A percentile compares a stretch with the other conserved stretches of the same genome.
Conservation (phyloP, 2,888 invertebrate species). For the Carpatolechia fugitivella region DNA sequence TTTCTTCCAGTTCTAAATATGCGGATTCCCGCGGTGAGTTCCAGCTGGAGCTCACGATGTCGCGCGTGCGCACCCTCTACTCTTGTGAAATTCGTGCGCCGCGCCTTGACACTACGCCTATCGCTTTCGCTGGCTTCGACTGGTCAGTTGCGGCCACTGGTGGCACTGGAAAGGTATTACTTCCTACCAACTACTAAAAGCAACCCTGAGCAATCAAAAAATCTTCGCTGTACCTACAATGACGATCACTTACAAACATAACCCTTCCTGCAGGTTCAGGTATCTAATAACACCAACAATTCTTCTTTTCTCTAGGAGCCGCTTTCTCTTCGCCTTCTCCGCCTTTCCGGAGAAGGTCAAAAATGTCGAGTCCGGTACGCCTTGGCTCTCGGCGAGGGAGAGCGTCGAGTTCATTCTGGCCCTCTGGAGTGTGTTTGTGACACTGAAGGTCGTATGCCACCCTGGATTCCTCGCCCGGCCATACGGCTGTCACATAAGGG, state of each 20-base stretch:
- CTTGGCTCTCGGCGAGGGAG: conserved; percentile 83
- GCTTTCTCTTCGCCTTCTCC: conserved; percentile 79
- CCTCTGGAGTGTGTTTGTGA: conserved; percentile 85
- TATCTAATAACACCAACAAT: too few relatives aligned
- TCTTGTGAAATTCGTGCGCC: conserved; percentile 84
- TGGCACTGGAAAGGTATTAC: conserved; percentile 64
- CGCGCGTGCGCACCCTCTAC: conserved; percentile 86
- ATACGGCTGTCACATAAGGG: conserved; percentile 81
- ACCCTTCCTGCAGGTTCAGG: too few relatives aligned
- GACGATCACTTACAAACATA: too few relatives aligned
- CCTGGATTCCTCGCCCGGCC: conserved; percentile 84
- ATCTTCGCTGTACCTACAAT: too few relatives aligned
- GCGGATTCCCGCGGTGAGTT: conserved; percentile 90
- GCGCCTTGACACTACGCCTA: conserved; percentile 75
- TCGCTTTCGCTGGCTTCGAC: conserved; percentile 89
- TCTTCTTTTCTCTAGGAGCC: conserved; percentile 56
- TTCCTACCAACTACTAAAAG: too few relatives aligned
- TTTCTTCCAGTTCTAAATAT: conserved; percentile 79
- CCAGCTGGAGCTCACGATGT: conserved; percentile 87
- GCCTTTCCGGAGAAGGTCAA: conserved; percentile 90
- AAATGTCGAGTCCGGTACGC: conserved; percentile 87
- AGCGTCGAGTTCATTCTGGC: conserved; percentile 83
- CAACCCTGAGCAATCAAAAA: too few relatives aligned
- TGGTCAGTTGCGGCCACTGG: conserved; percentile 86
- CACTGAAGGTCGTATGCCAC: conserved; percentile 83